phyloP scores from a whole-genome alignment of 2,113 vertebrate genomes.

The Tupaia chinensis region DNA sequence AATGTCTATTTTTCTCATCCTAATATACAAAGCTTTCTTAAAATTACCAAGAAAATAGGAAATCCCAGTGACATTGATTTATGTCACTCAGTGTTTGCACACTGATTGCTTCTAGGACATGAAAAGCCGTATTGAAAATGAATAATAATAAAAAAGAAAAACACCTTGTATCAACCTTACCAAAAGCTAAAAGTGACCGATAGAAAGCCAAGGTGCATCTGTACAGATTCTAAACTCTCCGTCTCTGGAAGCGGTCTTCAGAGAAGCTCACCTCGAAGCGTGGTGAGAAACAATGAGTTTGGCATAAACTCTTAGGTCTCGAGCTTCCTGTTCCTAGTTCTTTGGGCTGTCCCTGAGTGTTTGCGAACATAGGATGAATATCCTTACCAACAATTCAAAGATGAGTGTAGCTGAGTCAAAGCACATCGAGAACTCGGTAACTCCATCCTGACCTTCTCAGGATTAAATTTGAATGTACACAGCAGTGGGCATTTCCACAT shows the following conservation, averaged over 20 bases:
- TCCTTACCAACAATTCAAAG: neutral
- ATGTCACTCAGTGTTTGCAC: neutral
- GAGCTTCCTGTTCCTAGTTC: too few relatives aligned
- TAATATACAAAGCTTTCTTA: neutral
- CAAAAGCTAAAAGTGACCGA: neutral
- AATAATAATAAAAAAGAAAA: neutral
- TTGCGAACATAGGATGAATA: neutral
- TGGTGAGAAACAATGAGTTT: neutral
- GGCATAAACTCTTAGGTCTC: too few relatives aligned
- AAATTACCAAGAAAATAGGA: neutral
- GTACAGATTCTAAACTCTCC: too few relatives aligned
- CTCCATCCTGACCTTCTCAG: neutral
- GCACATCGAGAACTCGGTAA: too few relatives aligned
- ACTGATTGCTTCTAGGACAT: neutral
- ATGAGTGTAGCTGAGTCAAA: neutral
- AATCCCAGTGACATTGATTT: fast-evolving
- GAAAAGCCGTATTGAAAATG: neutral
- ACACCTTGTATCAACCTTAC: fast-evolving
- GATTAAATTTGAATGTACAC: neutral
- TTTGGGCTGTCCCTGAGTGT: fast-evolving
- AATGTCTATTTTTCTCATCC: neutral
- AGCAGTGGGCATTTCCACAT: neutral
- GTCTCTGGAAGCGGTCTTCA: neutral
- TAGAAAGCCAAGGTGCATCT: fast-evolving
- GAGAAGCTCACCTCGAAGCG: fast-evolving